Base-by-base conservation (phyloP, 2,113 vertebrate species). In the Chaetorhynchus papuensis region DNA sequence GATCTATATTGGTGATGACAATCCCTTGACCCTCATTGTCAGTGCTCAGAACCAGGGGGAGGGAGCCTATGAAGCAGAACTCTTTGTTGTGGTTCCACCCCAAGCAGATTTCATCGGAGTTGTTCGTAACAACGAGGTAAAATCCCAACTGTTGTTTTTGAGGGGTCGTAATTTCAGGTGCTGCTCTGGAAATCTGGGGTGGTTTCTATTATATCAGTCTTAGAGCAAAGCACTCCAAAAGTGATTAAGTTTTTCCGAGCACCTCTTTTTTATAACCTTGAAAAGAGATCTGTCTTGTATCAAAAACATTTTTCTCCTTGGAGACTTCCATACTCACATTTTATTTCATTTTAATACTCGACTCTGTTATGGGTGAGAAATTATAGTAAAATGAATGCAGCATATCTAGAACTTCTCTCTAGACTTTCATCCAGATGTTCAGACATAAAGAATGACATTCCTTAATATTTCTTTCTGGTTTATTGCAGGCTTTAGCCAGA, bases 41-140 rank as follows among this genome's bases (percentile, higher is more conserved):
- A 98, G 81, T 12, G 98, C 99, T 3, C 98, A 99, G 97, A 99
- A 99, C 76, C 97, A 95, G 87, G 99, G 99, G 5, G 99, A 99
- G 93, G 99, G 99, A 12, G 99, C 99, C 39, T 99, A 99, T 16
- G 99, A 99, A 97, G 99, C 99, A 1, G 99, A 99, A 66, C 99
- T 99, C 44, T 98, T 98, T 22, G 97, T 99, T 13, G 91, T 97
- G 3, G 98, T 98, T 14, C 99, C 99, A 0, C 98, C 97, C 0
- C 99, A 99, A 96, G 99, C 99, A 12, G 99, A 99, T 96, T 99
- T 99, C 97, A 99, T 99, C 3, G 99, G 98, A 5, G 99, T 99
- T 4, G 98, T 99, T 91, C 98, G 99, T 57, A 99, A 99, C 96
- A 99, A 98, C 4, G 98, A 99, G 97, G 99, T 99, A 93, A 96